Evolutionary conservation across 2,113 vertebrate genomes (phyloP), one percentile per base, ranked within the genome.

Genomic region (Saguinus imperator): DNA sequence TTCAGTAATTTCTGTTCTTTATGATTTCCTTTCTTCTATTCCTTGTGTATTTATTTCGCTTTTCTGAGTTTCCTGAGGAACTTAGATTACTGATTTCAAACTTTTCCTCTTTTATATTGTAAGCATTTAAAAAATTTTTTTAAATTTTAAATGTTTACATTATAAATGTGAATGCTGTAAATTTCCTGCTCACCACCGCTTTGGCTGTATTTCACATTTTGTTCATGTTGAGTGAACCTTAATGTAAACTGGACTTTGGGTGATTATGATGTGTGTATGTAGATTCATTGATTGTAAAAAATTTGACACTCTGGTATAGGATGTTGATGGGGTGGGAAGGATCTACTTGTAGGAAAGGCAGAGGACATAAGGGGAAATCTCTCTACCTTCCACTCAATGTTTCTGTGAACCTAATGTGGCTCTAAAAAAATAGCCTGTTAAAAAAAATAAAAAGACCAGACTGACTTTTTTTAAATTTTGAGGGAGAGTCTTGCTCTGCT

Each of bases 351-450:
- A 6, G 37, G 52, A 17, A 11, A 12, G n/a, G 3, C n/a, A 11
- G 37, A 25, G 72, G 12, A 5, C 10, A 8, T 25, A 85, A 27
- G 17, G 57, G n/a, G 48, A 76, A 76, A 52, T 55, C 43, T 66
- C 57, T 18, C 7, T 13, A 80, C 6, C n/a, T 48, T 66, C 25
- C n/a, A 40, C 37, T 80, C 45, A 79, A 4, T 84, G 89, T 70
- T 90, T 50, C 61, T 83, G 1, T 64, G 48, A 94, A 76, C 1
- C 50, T 90, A 82, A 90, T 81, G 82, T 40, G 68, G 5, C 76
- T 85, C 83, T 94, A 92, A 86, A 94, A 82, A 82, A n/a, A 43
- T 55, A 77, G 32, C 88, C 23, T 84, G 5, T 93, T 88, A 17
- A 32, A 83, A 79, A n/a, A 50, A 86, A 93, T 77, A 83, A 68